Percentiles rank a stretch among this genome's conserved stretches.
phyloP scores from a whole-genome alignment of 2,888 invertebrate genomes.

The Nycteola revayana region DNA sequence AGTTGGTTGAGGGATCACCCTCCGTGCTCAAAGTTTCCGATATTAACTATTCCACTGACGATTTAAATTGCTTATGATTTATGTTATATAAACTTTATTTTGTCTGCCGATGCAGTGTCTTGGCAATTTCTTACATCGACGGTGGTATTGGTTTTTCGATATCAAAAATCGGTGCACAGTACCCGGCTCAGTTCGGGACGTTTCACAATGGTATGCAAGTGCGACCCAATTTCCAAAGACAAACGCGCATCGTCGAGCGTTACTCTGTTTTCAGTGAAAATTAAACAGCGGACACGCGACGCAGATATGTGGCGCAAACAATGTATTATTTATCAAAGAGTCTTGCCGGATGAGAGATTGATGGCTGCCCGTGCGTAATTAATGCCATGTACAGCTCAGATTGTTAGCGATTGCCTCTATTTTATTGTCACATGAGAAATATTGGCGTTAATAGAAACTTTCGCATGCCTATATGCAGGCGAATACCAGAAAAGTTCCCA shows the following conservation, averaged over 20 bases:
- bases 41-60: too few relatives aligned
- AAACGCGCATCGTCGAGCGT: slow-evolving; percentile 38
- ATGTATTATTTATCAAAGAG: slow-evolving; percentile 41
- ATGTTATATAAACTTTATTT: too few relatives aligned
- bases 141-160: slow-evolving; percentile 20
- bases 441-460: slow-evolving; percentile 6
- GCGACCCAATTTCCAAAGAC: slow-evolving; percentile 53
- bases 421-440: slow-evolving; percentile 5
- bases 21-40: too few relatives aligned
- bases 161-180: slow-evolving; percentile 28
- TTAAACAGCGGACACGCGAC: slow-evolving; percentile 38
- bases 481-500: neutral
- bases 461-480: neutral
- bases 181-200: slow-evolving; percentile 32
- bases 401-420: slow-evolving; percentile 8
- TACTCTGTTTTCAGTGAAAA: slow-evolving; percentile 51
- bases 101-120: too few relatives aligned
- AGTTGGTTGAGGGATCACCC: too few relatives aligned
- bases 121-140: slow-evolving; percentile 5
- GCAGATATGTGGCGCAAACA: slow-evolving; percentile 36
- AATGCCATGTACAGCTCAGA: slow-evolving; percentile 7
- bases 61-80: too few relatives aligned
- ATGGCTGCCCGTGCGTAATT: slow-evolving; percentile 30
- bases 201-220: slow-evolving; percentile 37
- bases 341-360: slow-evolving; percentile 30